Evolutionary conservation across 2,113 vertebrate species (phyloP), one percentile per base, ranked within the genome.

Genomic region (Chaetodon trifascialis): DNA sequence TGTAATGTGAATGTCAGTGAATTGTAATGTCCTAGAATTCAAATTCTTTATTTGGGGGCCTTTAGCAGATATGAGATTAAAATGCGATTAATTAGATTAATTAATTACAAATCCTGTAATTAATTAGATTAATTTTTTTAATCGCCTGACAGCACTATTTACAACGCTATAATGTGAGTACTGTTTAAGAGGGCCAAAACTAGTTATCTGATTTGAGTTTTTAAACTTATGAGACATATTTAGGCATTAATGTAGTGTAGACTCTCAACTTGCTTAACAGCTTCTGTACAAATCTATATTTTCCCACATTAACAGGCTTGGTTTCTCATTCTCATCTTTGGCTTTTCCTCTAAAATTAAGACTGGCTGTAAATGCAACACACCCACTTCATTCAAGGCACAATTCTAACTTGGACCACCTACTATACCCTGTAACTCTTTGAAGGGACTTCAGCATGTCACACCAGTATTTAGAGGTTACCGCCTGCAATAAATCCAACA

Each of bases 321-420:
- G 40, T 30, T 3, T 30, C 30, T 30, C 30, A 30, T 5, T 21
- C 5, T 19, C n/a, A 17, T 54, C 23, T 30, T 65, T 4, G 40
- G 7, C 30, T 7, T 67, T 49, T 76, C 67, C 46, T 78, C 7
- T 70, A 60, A 76, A 83, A 34, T 51, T 17, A 83, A 42, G 21
- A 46, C 1, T 0, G 25, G 56, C 11, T 83, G n/a, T 44, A 56
- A 62, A 80, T 69, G 54, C 51, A 63, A 23, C 23, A 72, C 36
- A 68, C 71, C 40, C 25, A n/a, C 5, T 65, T 49, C 12, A 52
- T 46, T 21, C 49, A 19, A 66, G 9, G 44, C 7, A 65, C 56
- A 34, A 21, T 10, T 54, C 59, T 25, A 46, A 21, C 25, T 17
- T 16, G 21, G 2, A 54, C 21, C 4, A 44, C 23, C 40, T 15